Conservation (phyloP, 2,113 vertebrate species). For the Alexandromys fortis region DNA sequence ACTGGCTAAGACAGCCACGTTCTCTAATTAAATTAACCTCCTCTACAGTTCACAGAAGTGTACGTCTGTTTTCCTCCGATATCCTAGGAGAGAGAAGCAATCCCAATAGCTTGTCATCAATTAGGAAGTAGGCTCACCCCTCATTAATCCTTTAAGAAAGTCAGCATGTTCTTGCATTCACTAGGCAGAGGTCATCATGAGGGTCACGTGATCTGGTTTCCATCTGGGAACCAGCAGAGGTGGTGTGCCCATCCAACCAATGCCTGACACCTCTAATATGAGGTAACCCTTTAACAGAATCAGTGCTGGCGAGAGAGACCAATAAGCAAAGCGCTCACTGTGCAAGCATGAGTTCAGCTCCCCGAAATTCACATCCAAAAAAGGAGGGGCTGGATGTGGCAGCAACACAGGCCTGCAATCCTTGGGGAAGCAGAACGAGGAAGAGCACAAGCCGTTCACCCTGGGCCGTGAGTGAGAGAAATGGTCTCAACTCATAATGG, state of each 20-base stretch:
- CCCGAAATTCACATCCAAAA: not conserved
- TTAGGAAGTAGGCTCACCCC: not conserved
- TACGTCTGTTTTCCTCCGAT: not conserved
- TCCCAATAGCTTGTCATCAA: conserved; percentile 26
- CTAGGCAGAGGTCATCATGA: not conserved
- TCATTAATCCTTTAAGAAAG: not conserved
- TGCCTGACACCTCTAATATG: not conserved
- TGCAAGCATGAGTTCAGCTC: not conserved
- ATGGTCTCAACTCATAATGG: not conserved
- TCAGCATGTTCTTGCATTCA: not conserved
- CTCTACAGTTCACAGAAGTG: conserved; percentile 55
- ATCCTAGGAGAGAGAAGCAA: conserved; percentile 37
- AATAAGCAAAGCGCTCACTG: not conserved
- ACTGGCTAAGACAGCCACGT: conserved; percentile 58
- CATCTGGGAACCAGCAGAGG: not conserved
- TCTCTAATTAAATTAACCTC: conserved; percentile 70
- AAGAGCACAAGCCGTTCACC: not conserved
- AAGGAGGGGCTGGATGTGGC: not conserved
- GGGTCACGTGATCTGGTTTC: not conserved
- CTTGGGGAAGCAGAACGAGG: not conserved
- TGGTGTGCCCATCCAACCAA: not conserved
- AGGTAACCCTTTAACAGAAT: not conserved
- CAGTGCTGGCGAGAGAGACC: not conserved
- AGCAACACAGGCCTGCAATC: not conserved
- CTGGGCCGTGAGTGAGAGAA: not conserved